Evolutionary conservation across 2,888 invertebrate genomes (phyloP), one percentile per base, ranked within the genome.

Genomic region (Ormyrus nitidulus): DNA sequence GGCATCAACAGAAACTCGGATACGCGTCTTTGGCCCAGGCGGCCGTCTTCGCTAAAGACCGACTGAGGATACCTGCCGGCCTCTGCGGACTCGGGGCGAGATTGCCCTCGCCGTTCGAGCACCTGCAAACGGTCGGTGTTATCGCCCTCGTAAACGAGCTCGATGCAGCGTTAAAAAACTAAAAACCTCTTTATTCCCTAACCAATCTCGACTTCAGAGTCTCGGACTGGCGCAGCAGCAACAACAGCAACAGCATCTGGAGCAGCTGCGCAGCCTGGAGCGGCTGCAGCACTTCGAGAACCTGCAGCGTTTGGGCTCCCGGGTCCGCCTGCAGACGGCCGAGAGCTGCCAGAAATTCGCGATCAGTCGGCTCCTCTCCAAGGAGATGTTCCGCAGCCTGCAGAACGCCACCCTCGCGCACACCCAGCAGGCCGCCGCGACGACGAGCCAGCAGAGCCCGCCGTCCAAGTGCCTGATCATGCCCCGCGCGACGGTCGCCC

Each of bases 381-480:
- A 80, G 53, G 76, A 80, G 44, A 61, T 72, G 44, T 66, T 70
- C 5, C 44, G 69, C 3, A 69, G 11, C 10, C 51, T 79, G 19
- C 65, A 71, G 1, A 53, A 53, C 5, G 64, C 70, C n/a, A 70
- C 64, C 11, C 58, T 70, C 19, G 62, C 34, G 10, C 74, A 65
- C 44, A 19, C 19, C n/a, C 73, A 73, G n/a, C 62, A 64, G 48
- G 3, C 59, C 53, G 13, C 11, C 73, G 19, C 19, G 54, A 11
- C 73, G 59, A 13, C 66, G 11, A 49, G 46, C 58, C 54, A 68
- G 13, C 54, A 51, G n/a, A 74, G 10, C 1, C 77, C 76, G 19
- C 19, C 19, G 1, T 71, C 76, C n/a, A 79, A 79, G 66, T 79
- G 76, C 13, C 56, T 81, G 5, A 72, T 81, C 10, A 11, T 79